Base-by-base conservation (phyloP, 2,888 invertebrate species). In the Trachelus iudaicus region DNA sequence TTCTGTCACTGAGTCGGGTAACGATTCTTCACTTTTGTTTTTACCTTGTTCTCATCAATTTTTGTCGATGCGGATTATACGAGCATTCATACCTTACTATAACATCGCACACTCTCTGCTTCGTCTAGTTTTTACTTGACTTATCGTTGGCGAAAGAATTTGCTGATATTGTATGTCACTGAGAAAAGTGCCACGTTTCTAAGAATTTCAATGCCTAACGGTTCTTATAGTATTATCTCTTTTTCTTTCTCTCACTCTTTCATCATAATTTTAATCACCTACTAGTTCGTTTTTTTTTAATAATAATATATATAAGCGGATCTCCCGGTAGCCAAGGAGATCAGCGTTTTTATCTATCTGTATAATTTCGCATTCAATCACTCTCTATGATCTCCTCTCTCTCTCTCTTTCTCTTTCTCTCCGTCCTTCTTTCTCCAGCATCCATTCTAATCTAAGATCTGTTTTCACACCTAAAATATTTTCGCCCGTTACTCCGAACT, bases 271-370 rank as follows among this genome's bases (percentile, higher is more conserved):
- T 71, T 71, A 71, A 89, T 90, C 89, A 89, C 88, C 71, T 89
- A 90, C 90, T 90, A 90, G 85, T 82, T 85, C 71, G 31, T 89
- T 85, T 88, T 87, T 83, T 83, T 90, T 89, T 90, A 90, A 34
- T 87, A 90, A 33, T 56, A 56, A 56, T 56, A 91, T 91, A 90
- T 91, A 91, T 88, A 84, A 88, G 90, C 91, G 91, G 88, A 89
- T 90, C 91, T 88, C 90, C 91, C 91, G 91, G 91, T 91, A 91
- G 89, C 86, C 91, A 91, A 91, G 91, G 90, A 90, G 90, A 89
- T 87, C 90, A 88, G 90, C 91, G 56, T 56, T 56, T 56, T 56
- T 56, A 56, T 86, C 86, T 90, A 90, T 90, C 91, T 91, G 90
- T 91, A 91, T 91, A 91, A 91, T 91, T 91, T 77, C 74, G 73